These are phyloP conservation scores for Lagopus muta DNA, from an alignment of 2,113 vertebrate genomes.

Conservation along the genomic window DNA sequence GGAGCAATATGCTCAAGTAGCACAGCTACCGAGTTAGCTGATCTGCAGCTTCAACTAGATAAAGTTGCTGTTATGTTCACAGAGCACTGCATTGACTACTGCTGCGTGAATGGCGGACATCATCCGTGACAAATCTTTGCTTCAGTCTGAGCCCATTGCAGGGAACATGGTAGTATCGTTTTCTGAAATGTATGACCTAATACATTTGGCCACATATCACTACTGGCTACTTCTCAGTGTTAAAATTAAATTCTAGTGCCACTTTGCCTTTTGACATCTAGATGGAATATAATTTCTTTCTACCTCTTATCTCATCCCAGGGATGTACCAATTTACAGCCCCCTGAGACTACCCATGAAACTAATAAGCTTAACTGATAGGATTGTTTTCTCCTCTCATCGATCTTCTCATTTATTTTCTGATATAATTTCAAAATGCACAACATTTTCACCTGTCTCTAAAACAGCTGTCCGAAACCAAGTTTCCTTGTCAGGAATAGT, in stretches of 20 bases:
- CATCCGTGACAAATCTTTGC: not conserved
- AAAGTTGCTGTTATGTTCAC: not conserved
- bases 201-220: not conserved
- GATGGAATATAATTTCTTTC: not conserved
- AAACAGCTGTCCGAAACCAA: not conserved
- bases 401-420: conserved; percentile 7
- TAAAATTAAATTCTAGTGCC: conserved; percentile 19
- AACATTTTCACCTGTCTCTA: not conserved
- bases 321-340: not conserved
- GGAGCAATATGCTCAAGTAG: fast-evolving
- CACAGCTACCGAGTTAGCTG: not conserved
- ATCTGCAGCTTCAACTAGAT: not conserved
- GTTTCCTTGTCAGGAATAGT: not conserved
- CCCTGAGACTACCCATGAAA: conserved; percentile 20
- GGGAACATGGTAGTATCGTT: not conserved
- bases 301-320: not conserved
- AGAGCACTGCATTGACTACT: not conserved
- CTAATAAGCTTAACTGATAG: not conserved
- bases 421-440: not conserved
- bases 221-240: not conserved
- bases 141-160: not conserved
- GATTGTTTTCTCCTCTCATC: not conserved
- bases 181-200: not conserved
- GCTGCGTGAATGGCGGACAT: not conserved
- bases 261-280: not conserved